These are phyloP conservation scores for Parapristionchus giblindavisi DNA, from an alignment of 2,888 invertebrate species.

Conservation along the genomic window DNA sequence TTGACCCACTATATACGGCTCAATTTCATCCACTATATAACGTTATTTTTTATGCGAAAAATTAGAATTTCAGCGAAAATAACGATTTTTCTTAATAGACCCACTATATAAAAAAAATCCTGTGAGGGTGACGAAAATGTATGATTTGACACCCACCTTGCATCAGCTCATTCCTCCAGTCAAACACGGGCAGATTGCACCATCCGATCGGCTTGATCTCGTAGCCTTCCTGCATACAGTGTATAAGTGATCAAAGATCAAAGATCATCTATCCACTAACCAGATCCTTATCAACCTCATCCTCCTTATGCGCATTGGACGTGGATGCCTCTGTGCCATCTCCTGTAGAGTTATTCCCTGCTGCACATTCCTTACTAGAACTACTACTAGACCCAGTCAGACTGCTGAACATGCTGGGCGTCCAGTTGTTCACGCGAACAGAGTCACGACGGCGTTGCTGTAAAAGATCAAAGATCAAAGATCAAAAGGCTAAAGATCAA, in stretches of 20 bases:
- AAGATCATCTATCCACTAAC: background rate
- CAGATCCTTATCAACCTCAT: constrained; percentile 26
- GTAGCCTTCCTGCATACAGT: constrained; percentile 23
- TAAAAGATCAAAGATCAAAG: background rate
- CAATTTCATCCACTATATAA: no score
- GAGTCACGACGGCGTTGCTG: constrained; percentile 27
- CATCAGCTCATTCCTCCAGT: constrained; percentile 73
- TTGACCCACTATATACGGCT: no score
- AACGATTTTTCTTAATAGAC: no score
- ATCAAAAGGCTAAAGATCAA: background rate
- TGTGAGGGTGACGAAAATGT: no score
- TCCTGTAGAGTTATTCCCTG: background rate
- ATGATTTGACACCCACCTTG: no score
- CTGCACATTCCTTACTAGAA: background rate
- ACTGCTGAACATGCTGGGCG: no score
- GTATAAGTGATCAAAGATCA: constrained; percentile 17
- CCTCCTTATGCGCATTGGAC: constrained; percentile 3
- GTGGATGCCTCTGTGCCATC: constrained; percentile 15
- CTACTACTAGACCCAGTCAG: no score
- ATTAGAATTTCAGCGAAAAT: no score
- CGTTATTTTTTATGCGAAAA: no score
- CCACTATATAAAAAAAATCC: no score
- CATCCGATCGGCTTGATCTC: constrained; percentile 71
- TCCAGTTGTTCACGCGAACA: background rate
- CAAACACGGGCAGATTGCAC: constrained; percentile 75